Conservation (phyloP, 1,140 invertebrate genomes). For the Procambarus virginalis region DNA sequence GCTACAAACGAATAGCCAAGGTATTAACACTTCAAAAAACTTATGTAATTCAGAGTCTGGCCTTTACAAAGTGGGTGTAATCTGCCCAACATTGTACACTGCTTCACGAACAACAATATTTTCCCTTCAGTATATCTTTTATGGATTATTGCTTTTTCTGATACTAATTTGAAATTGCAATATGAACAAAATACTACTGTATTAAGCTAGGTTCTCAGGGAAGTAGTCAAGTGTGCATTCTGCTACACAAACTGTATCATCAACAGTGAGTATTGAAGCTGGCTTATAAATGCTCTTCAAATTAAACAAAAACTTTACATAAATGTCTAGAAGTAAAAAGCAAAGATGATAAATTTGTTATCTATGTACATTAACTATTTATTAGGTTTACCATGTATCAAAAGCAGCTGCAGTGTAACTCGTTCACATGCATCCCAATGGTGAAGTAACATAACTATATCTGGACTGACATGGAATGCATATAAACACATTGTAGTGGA, state of each 20-base stretch:
- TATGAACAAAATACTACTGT: neutral
- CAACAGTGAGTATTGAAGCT: conserved; percentile 38
- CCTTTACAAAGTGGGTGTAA: neutral
- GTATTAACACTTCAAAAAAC: conserved; percentile 6
- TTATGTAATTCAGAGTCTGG: neutral
- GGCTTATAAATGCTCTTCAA: neutral
- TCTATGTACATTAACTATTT: conserved; percentile 27
- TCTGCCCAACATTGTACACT: conserved; percentile 9
- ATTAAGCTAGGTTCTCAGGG: conserved; percentile 21
- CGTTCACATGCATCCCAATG: conserved; percentile 42
- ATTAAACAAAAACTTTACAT: conserved; percentile 6
- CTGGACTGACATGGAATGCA: conserved; percentile 45
- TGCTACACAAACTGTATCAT: conserved; percentile 17
- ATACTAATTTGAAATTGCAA: neutral
- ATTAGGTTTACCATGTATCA: conserved; percentile 52
- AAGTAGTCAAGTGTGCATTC: conserved; percentile 21
- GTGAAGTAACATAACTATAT: conserved; percentile 27
- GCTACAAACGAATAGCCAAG: conserved; percentile 24
- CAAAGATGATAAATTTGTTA: conserved; percentile 7
- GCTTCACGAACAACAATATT: conserved; percentile 23
- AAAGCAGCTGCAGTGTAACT: conserved; percentile 38
- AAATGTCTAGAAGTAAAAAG: conserved; percentile 22
- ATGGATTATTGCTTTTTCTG: conserved; percentile 31
- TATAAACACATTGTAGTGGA: conserved; percentile 51
- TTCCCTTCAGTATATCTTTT: neutral